Base-by-base conservation (phyloP, 2,113 vertebrate genomes). In the Anas platyrhynchos region DNA sequence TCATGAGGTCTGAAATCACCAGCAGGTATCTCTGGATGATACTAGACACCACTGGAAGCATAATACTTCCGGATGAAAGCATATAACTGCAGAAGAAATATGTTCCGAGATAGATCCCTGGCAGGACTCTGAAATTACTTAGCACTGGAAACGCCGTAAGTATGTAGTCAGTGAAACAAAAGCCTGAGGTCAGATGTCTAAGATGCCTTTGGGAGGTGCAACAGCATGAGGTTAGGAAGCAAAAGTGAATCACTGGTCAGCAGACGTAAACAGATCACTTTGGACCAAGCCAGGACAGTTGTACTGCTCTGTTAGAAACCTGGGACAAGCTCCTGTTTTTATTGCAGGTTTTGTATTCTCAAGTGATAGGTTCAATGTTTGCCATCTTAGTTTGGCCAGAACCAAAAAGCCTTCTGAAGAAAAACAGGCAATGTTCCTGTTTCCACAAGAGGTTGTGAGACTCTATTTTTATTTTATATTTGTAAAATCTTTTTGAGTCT, bases 61-160 rank as follows among this genome's bases (percentile, higher is more conserved):
- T 88, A 88, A 94, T 89, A 94, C 95, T 97, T 97, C 96, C 95
- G 94, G 80, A 96, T 88, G 92, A 95, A 96, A 91, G 93, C 32
- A 3, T 92, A 31, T 86, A 92, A 96, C 83, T 94, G 38, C 93
- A 93, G 79, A 92, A 93, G 86, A 95, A 94, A 84, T 92, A 94
- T 96, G 95, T 97, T 95, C 95, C 80, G 78, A 91, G 88, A 96
- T 93, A 96, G 80, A 95, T 94, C 92, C 79, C 72, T 96, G 90
- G 95, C 94, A 96, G 94, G 66, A 91, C 83, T 95, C 91, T 54
- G 83, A 94, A 95, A 96, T 94, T 95, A 88, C 80, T 96, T 94
- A 83, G 65, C 62, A 29, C 66, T 93, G 50, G 62, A 94, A 97
- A 88, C 1, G 58, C 38, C 88, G 76, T 72, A 91, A 93, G 83